Base-by-base conservation (phyloP, 2,113 vertebrate species). In the Paramormyrops kingsleyae region DNA sequence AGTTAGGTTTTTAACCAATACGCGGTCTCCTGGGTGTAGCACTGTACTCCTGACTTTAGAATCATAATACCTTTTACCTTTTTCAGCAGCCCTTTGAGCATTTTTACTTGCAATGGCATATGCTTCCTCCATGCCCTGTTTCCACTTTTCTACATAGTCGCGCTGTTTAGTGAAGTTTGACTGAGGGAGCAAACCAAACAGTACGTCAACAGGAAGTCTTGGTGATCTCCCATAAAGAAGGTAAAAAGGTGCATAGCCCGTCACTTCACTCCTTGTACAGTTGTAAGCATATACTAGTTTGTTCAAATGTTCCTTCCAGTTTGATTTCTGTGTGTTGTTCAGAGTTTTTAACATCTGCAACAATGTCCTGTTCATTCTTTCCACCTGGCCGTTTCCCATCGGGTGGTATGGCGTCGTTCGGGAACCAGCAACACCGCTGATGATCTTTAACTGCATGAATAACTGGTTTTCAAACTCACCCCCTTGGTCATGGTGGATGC, bases 291-390 rank as follows among this genome's bases (percentile, higher is more conserved):
- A 24, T 59, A 24, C 19, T 21, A 77, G 53, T 35, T 90, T 90
- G 44, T 90, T 90, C 59, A 90, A 46, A 19, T 10, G 19, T 46
- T 77, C 59, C 8, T 87, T 90, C 89, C 89, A 87, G 0, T 90
- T 90, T 39, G 85, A 49, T 49, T 90, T 52, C 24, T 90, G 56
- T 47, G 4, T 90, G 13, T 52, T 85, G 7, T 13, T 62, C 31
- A 87, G 53, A 47, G 59, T 90, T 5, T 31, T 86, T n/a, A 86
- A 10, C 53, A 90, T 70, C 27, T 89, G 66, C 31, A 89, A 27
- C 42, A 77, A 31, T 19, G 47, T 52, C 9, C 44, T 50, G 46
- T 66, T 90, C n/a, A 90, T 44, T 8, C 39, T 19, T 62, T 90
- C 89, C 35, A 90, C 83, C 59, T 90, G 89, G 15, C 52, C 56